A percentile compares a stretch with the other conserved stretches of the same genome.
These are phyloP conservation scores for Ditula angustiorana DNA, from an alignment of 2,888 invertebrate genomes.

Conservation along the genomic window DNA sequence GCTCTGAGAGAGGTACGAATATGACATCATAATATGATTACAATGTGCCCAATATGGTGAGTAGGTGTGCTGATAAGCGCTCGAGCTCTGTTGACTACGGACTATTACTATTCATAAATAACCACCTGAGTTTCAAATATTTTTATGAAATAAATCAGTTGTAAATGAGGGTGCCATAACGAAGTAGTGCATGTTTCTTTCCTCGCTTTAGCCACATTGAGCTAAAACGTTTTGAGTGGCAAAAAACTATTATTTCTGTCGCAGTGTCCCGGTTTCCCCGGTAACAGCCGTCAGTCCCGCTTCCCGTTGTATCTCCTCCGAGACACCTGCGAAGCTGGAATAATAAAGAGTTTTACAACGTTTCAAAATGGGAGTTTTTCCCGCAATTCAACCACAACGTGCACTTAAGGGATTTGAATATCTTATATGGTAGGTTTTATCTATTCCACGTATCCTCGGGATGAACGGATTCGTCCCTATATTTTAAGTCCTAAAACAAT, in stretches of 20 bases:
- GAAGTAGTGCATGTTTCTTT: constrained; percentile 39
- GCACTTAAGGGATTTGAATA: constrained; percentile 86
- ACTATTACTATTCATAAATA: constrained; percentile 13
- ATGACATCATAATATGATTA: constrained; percentile 67
- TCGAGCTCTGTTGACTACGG: not conserved
- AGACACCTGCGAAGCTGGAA: constrained; percentile 82
- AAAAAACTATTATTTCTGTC: constrained; percentile 63
- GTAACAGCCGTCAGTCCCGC: constrained; percentile 63
- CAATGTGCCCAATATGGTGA: constrained; percentile 39
- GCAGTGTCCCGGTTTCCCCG: constrained; percentile 52
- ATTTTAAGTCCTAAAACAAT: constrained; percentile 71
- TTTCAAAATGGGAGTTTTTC: constrained; percentile 83
- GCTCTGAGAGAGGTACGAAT: constrained; percentile 59
- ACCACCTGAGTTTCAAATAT: not conserved
- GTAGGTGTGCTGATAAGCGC: constrained; percentile 36
- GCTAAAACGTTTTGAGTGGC: constrained; percentile 49
- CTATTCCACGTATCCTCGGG: constrained; percentile 71
- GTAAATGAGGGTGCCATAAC: constrained; percentile 18
- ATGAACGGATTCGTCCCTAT: constrained; percentile 67
- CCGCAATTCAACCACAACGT: constrained; percentile 83
- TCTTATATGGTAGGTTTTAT: constrained; percentile 81
- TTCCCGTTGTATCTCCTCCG: constrained; percentile 69
- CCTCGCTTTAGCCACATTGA: constrained; percentile 45
- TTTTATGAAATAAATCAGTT: constrained; percentile 1
- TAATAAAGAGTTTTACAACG: constrained; percentile 84